phyloP scores from a whole-genome alignment of 2,888 invertebrate species.

The Branchipolynoe longqiensis region DNA sequence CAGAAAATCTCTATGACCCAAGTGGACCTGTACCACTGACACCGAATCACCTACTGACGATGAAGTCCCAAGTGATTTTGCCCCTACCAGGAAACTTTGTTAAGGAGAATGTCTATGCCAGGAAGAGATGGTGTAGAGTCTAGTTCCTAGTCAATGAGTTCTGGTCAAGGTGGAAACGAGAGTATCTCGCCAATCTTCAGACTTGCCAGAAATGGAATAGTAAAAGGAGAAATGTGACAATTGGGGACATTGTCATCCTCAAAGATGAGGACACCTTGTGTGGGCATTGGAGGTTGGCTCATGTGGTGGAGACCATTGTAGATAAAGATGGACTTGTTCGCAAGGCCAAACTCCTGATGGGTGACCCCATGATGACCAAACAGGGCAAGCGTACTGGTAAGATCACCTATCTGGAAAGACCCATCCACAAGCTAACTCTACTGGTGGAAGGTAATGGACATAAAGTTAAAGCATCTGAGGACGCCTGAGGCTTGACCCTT shows the following conservation, averaged over 20 bases:
- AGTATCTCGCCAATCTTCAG: slow-evolving; percentile 57
- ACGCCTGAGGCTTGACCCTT: too few relatives aligned
- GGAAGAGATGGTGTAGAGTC: slow-evolving; percentile 35
- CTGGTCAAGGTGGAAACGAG: slow-evolving; percentile 60
- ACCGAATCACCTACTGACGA: slow-evolving; percentile 59
- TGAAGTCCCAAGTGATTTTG: slow-evolving; percentile 56
- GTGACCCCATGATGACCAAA: slow-evolving; percentile 2
- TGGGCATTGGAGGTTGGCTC: slow-evolving; percentile 47
- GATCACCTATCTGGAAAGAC: slow-evolving; percentile 42
- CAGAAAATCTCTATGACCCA: slow-evolving; percentile 50
- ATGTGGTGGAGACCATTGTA: slow-evolving; percentile 48
- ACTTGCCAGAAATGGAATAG: slow-evolving; percentile 60
- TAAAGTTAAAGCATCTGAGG: too few relatives aligned
- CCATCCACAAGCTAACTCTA: slow-evolving; percentile 59
- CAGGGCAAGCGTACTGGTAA: neutral
- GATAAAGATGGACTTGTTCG: slow-evolving; percentile 58
- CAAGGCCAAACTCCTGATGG: slow-evolving; percentile 57
- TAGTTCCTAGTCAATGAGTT: slow-evolving; percentile 60
- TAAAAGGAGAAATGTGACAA: too few relatives aligned
- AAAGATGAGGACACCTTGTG: slow-evolving; percentile 24
- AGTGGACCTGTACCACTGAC: slow-evolving; percentile 51
- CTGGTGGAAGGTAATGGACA: slow-evolving; percentile 46
- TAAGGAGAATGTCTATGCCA: too few relatives aligned
- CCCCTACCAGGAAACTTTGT: slow-evolving; percentile 59
- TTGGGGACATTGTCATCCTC: slow-evolving; percentile 59